Evolutionary conservation across 1,140 invertebrate species (phyloP).

Genomic region (Mya arenaria): DNA sequence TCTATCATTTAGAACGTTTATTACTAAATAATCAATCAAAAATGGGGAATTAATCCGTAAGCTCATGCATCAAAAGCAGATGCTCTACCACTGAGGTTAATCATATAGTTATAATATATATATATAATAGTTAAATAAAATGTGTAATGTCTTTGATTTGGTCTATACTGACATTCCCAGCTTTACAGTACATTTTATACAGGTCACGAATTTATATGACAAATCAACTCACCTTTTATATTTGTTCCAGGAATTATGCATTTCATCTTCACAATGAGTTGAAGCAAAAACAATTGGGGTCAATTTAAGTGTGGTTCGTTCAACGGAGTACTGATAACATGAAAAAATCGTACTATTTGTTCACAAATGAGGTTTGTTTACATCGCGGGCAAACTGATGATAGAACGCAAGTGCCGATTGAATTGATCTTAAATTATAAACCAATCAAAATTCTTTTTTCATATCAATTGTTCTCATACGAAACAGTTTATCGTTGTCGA

Average conservation of each 20-base stretch:
- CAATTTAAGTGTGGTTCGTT: too few relatives aligned
- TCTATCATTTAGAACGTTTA: too few relatives aligned
- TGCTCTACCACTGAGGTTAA: neutral
- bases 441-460: too few relatives aligned
- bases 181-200: neutral
- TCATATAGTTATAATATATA: neutral
- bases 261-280: slow-evolving; percentile 84
- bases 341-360: too few relatives aligned
- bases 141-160: neutral
- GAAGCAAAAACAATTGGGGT: too few relatives aligned
- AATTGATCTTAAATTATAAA: too few relatives aligned
- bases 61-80: neutral
- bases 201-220: slow-evolving; percentile 21
- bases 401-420: too few relatives aligned
- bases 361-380: too few relatives aligned
- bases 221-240: slow-evolving; percentile 83
- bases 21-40: neutral
- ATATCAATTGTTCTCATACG: too few relatives aligned
- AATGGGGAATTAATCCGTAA: neutral
- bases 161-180: neutral
- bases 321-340: too few relatives aligned
- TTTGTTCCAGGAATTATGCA: slow-evolving; percentile 84
- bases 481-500: too few relatives aligned
- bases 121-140: neutral
- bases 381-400: too few relatives aligned